Evolutionary conservation across 2,888 invertebrate species (phyloP).

Genomic region (Adelognathus sp.): DNA sequence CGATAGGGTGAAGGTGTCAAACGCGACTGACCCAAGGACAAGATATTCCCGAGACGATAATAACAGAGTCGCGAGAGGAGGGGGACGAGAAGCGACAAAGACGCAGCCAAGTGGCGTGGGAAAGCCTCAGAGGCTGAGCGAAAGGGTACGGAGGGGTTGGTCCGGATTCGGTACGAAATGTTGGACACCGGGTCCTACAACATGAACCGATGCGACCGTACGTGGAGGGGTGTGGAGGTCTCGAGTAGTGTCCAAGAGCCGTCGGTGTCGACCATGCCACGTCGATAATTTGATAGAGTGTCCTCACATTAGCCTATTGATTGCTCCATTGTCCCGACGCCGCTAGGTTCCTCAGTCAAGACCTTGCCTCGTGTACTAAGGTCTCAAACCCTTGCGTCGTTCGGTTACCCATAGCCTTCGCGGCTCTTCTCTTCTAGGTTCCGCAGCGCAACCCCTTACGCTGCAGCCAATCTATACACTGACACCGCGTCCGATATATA

Average conservation of each 20-base stretch:
- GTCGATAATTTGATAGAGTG: slow-evolving; percentile 80
- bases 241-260: slow-evolving; percentile 55
- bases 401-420: slow-evolving; percentile 61
- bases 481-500: slow-evolving; percentile 21
- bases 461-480: neutral
- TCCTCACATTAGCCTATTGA: slow-evolving; percentile 81
- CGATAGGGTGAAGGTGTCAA: slow-evolving; percentile 73
- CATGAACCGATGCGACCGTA: slow-evolving; percentile 34
- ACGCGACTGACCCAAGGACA: slow-evolving; percentile 74
- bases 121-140: slow-evolving; percentile 21
- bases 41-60: slow-evolving; percentile 60
- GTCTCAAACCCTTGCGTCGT: slow-evolving; percentile 69
- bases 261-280: slow-evolving; percentile 73
- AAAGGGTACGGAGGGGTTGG: slow-evolving; percentile 44
- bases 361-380: slow-evolving; percentile 62
- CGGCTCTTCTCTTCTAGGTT: slow-evolving; percentile 62
- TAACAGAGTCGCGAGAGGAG: neutral
- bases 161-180: slow-evolving; percentile 30
- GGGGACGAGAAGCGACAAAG: neutral
- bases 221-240: slow-evolving; percentile 17
- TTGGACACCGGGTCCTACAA: slow-evolving; percentile 19
- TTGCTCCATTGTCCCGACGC: slow-evolving; percentile 78
- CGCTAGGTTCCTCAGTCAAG: slow-evolving; percentile 53
- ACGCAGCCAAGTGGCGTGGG: slow-evolving; percentile 3
- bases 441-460: slow-evolving; percentile 10